Evolutionary conservation across 2,797 vertebrate genomes (phyloP).

Genomic region (Tokudaia tokunoshimensis): DNA sequence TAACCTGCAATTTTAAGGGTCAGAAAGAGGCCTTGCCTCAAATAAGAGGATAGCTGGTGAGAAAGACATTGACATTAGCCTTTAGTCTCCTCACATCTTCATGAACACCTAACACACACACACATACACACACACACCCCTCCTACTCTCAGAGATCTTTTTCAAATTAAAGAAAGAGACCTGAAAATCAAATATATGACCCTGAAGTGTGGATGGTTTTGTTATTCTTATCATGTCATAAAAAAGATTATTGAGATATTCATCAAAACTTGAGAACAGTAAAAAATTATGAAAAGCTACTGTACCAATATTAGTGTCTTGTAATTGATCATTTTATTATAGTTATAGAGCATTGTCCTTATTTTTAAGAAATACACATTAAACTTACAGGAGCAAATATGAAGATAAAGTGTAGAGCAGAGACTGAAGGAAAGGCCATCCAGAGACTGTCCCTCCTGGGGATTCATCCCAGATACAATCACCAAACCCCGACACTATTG

Average conservation of each 20-base stretch:
- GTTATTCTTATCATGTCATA: neutral
- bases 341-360: conserved; percentile 9
- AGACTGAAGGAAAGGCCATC: no score
- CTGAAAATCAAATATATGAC: neutral
- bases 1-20: neutral
- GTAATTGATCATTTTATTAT: neutral
- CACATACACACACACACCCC: neutral
- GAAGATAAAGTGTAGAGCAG: no score
- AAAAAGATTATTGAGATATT: neutral
- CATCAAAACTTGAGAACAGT: conserved; percentile 9
- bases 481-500: no score
- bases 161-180: conserved; percentile 2
- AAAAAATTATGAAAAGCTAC: conserved; percentile 14
- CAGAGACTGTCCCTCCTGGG: no score
- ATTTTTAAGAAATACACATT: conserved; percentile 40
- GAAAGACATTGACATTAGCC: neutral
- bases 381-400: no score
- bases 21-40: neutral
- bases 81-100: neutral
- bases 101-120: neutral
- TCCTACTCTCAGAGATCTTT: neutral
- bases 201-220: neutral
- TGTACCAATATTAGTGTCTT: neutral
- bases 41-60: neutral
- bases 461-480: no score